Conservation (phyloP, 2,888 invertebrate species). For the Papilio elwesi region DNA sequence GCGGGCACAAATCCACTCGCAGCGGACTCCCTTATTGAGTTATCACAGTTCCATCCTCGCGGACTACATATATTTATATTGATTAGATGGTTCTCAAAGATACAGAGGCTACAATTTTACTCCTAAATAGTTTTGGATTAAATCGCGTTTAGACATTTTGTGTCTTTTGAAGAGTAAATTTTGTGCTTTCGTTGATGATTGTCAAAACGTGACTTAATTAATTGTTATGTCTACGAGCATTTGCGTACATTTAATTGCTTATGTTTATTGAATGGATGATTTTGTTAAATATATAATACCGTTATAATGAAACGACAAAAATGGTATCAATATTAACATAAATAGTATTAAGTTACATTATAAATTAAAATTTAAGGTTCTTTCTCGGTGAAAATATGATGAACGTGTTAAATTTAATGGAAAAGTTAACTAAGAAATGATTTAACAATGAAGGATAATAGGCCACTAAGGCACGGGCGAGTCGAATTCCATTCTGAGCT, state of each 20-base stretch:
- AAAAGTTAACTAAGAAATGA: slow-evolving; percentile 3
- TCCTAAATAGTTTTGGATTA: slow-evolving; percentile 1
- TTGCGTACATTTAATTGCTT: no score
- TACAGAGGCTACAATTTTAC: slow-evolving; percentile 17
- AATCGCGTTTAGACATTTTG: background rate
- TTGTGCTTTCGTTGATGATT: background rate
- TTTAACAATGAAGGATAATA: slow-evolving; percentile 29
- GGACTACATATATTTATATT: slow-evolving; percentile 35
- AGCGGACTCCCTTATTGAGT: slow-evolving; percentile 57
- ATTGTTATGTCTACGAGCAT: background rate
- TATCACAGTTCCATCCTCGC: slow-evolving; percentile 51
- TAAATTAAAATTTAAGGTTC: background rate
- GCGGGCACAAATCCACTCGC: slow-evolving; percentile 47
- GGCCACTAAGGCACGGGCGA: background rate
- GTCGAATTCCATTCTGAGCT: slow-evolving; percentile 27
- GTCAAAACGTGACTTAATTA: background rate
- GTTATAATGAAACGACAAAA: no score
- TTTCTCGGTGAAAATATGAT: background rate
- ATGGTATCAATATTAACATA: no score
- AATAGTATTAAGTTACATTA: no score
- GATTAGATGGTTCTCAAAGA: slow-evolving; percentile 31
- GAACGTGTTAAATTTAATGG: background rate
- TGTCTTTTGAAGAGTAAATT: background rate
- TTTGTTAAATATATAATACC: no score
- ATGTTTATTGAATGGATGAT: no score